Conservation (phyloP, 2,888 invertebrate genomes). For the Sisyra terminalis region DNA sequence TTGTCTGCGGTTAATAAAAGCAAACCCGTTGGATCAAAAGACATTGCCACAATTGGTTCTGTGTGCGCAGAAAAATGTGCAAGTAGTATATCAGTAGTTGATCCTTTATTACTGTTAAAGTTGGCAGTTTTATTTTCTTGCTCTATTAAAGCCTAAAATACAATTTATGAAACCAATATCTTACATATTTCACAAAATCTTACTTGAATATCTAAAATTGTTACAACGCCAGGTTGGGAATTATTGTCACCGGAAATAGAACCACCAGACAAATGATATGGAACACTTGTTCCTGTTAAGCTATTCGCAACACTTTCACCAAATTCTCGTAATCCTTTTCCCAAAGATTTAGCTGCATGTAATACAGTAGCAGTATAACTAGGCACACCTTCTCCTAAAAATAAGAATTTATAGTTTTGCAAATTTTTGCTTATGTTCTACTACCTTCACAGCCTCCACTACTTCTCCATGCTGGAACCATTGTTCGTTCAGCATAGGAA, state of each 20-base stretch:
- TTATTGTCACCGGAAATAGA: conserved; percentile 18
- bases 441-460: conserved; percentile 69
- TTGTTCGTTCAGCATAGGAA: conserved; percentile 73
- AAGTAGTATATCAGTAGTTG: conserved; percentile 53
- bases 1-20: conserved; percentile 81
- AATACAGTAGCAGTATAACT: conserved; percentile 86
- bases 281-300: conserved; percentile 47
- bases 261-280: conserved; percentile 18
- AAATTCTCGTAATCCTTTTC: conserved; percentile 76
- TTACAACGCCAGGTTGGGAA: conserved; percentile 76
- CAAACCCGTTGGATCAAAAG: conserved; percentile 83
- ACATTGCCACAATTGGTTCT: conserved; percentile 75
- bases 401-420: too few species aligned
- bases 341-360: conserved; percentile 86
- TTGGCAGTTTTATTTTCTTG: neutral
- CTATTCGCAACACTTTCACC: conserved; percentile 88
- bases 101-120: neutral
- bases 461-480: conserved; percentile 60
- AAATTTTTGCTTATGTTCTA: too few species aligned
- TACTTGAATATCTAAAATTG: conserved; percentile 71
- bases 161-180: too few species aligned
- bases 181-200: too few species aligned
- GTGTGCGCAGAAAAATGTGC: conserved; percentile 81
- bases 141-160: neutral
- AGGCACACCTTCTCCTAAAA: conserved; percentile 56